Evolutionary conservation across 35 echinoderm and acorn worm species (phyloP), one percentile per base, ranked within the genome.

Genomic region (Stichopus chloronotus): DNA sequence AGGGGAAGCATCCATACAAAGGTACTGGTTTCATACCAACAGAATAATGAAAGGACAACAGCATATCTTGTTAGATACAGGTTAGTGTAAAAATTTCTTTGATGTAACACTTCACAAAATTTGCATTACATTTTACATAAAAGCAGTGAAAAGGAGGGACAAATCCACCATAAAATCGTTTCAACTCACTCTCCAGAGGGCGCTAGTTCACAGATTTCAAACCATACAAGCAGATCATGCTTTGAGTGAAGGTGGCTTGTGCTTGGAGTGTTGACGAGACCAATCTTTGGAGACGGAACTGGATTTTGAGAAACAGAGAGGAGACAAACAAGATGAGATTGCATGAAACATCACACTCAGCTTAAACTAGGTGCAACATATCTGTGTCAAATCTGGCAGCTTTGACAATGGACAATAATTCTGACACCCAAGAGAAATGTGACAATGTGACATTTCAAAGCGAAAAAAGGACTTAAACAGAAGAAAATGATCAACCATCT

Each of bases 221-320:
- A 95, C 91, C 93, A 99, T 21, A 99, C 86, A 13, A 99, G 94
- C 12, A 96, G 88, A 78, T 99, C 95, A 63, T 95, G 93, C 72
- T 94, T 95, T 90, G 95, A 95, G 61, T 99, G 97, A 9, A 96
- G 95, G 86, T 99, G 97, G 63, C 97, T 99, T 19, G 97, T 99
- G 83, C 95, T 87, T 5, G 96, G 95, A 24, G 94, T 94, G 85
- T 78, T 95, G 14, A 96, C 88, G 8, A 99, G 78, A 76, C 97
- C 97, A 52, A 95, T 59, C 84, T 94, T 99, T 6, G 97, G 97
- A 12, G 97, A 99, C 10, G 97, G 97, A 83, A 99, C 97, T 95
- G 80, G 0, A 92, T 16, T 19, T 17, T 56, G 63, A 87, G 56
- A 82, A 17, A 92, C 10, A 78, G 79, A 87, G 12, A 74, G 19